phyloP scores from a whole-genome alignment of 2,113 vertebrate species.

The Morone saxatilis region DNA sequence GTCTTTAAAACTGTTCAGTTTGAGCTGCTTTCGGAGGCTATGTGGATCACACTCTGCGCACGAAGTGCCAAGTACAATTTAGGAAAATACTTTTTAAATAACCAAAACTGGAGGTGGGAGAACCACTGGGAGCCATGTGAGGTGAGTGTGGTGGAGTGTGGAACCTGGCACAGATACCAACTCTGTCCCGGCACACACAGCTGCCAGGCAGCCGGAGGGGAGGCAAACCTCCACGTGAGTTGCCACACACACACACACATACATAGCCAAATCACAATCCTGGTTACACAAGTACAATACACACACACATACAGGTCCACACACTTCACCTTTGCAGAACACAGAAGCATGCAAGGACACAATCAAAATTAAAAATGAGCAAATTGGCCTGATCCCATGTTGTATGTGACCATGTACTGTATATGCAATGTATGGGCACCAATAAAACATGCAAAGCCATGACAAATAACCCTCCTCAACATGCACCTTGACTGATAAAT shows the following conservation, averaged over 20 bases:
- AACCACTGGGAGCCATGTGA: slow-evolving; percentile 61
- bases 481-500: neutral
- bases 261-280: neutral
- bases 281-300: neutral
- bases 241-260: slow-evolving; percentile 11
- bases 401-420: neutral
- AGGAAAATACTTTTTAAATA: slow-evolving; percentile 62
- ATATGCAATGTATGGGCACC: neutral
- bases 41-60: slow-evolving; percentile 37
- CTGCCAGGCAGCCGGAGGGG: slow-evolving; percentile 31
- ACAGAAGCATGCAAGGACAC: neutral
- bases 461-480: neutral
- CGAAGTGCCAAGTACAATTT: slow-evolving; percentile 57
- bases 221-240: slow-evolving; percentile 51
- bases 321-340: neutral
- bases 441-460: slow-evolving; percentile 1
- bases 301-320: neutral
- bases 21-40: slow-evolving; percentile 17
- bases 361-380: neutral
- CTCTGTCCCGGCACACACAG: slow-evolving; percentile 22
- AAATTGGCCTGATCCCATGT: neutral
- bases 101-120: slow-evolving; percentile 58
- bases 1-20: slow-evolving; percentile 12
- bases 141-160: slow-evolving; percentile 62
- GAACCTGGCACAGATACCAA: slow-evolving; percentile 60